Conservation (phyloP, 2,113 vertebrate genomes). For the Phalacrocorax aristotelis region DNA sequence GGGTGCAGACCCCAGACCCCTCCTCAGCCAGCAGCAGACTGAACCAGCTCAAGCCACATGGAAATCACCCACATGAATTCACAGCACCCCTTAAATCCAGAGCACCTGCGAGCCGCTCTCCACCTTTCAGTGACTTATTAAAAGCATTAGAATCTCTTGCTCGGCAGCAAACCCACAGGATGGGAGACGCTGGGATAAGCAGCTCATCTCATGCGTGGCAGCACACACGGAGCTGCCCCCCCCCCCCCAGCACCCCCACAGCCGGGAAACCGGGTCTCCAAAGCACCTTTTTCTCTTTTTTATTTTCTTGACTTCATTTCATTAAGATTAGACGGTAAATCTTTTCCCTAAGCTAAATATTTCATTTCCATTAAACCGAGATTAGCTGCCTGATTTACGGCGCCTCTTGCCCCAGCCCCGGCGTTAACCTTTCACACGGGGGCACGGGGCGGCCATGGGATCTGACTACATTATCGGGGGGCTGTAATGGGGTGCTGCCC, state of each 20-base stretch:
- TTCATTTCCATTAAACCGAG: conserved; percentile 41
- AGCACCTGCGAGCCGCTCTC: not conserved
- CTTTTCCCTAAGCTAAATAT: conserved; percentile 33
- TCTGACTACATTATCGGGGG: accelerated
- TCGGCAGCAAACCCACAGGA: accelerated
- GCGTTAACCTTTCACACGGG: not conserved
- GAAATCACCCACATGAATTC: not conserved
- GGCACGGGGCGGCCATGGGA: not conserved
- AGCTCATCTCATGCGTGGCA: not conserved
- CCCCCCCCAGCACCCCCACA: not conserved
- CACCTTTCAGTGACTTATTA: not conserved
- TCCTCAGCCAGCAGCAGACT: not conserved
- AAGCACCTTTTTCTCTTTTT: not conserved
- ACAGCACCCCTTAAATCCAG: not conserved
- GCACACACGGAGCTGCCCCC: not conserved
- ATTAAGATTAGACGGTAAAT: conserved; percentile 29
- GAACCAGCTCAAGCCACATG: accelerated
- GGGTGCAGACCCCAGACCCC: not conserved
- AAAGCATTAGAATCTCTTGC: not conserved
- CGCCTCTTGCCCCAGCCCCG: not conserved
- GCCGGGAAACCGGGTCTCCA: not conserved
- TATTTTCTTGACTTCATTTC: conserved; percentile 25
- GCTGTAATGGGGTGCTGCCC: accelerated
- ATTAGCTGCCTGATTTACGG: not conserved
- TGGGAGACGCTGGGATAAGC: not conserved